phyloP scores from a whole-genome alignment of 2,113 vertebrate species.

The Dascyllus trimaculatus region DNA sequence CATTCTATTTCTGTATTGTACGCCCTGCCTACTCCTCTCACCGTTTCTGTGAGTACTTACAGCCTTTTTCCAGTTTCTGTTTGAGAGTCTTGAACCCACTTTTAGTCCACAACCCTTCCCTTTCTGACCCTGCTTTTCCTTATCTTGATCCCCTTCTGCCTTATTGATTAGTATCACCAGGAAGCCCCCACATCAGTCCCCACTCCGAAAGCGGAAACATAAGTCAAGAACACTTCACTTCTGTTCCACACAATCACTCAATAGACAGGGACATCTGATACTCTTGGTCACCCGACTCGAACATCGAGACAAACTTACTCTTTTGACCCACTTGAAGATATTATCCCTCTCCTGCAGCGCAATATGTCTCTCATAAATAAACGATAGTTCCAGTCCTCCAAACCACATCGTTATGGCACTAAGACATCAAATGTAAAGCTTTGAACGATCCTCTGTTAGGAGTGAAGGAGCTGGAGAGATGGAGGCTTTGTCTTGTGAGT shows the following conservation, averaged over 20 bases:
- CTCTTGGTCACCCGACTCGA: constrained; percentile 67
- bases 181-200: constrained; percentile 71
- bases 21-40: constrained; percentile 40
- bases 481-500: constrained; percentile 73
- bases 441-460: constrained; percentile 63
- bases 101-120: constrained; percentile 16
- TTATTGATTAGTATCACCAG: constrained; percentile 67
- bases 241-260: constrained; percentile 76
- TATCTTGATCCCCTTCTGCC: constrained; percentile 18
- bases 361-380: constrained; percentile 81
- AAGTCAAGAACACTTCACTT: constrained; percentile 72
- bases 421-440: constrained; percentile 77
- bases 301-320: constrained; percentile 50
- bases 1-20: constrained; percentile 77
- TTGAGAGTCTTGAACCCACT: constrained; percentile 16
- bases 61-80: constrained; percentile 49
- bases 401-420: constrained; percentile 80
- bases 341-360: constrained; percentile 65
- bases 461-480: constrained; percentile 58
- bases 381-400: constrained; percentile 68
- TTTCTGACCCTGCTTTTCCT: constrained; percentile 24
- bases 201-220: constrained; percentile 61
- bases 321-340: constrained; percentile 76
- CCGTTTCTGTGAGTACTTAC: constrained; percentile 44
- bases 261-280: constrained; percentile 72